These are phyloP conservation scores for Oeneis ivallda DNA, from an alignment of 2,888 invertebrate genomes.

Conservation along the genomic window DNA sequence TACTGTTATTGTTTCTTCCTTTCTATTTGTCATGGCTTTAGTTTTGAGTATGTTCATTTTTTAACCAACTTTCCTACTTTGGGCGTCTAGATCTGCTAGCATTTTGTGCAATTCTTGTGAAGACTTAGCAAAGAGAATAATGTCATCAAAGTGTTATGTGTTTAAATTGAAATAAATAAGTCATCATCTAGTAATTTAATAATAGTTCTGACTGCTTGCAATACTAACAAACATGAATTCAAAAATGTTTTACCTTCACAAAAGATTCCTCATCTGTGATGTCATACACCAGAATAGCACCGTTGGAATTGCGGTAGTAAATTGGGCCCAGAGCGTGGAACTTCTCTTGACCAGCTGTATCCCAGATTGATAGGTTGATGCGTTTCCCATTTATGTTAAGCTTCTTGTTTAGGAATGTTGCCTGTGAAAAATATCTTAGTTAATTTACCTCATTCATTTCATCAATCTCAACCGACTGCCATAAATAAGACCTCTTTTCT, in stretches of 20 bases:
- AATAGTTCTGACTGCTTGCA: neutral
- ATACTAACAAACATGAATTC: neutral
- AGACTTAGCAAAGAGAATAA: too few species aligned
- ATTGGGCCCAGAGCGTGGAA: slow-evolving; percentile 99
- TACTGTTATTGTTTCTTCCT: too few species aligned
- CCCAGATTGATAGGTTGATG: slow-evolving; percentile 97
- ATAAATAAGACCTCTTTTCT: too few species aligned
- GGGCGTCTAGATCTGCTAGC: too few species aligned
- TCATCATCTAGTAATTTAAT: too few species aligned
- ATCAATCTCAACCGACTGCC: neutral
- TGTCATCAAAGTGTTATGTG: too few species aligned
- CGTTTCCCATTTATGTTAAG: slow-evolving; percentile 93
- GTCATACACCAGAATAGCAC: slow-evolving; percentile 98
- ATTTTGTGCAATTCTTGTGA: too few species aligned
- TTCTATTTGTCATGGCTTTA: too few species aligned
- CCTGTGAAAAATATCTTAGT: slow-evolving; percentile 79
- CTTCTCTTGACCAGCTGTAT: slow-evolving; percentile 98
- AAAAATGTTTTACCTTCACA: slow-evolving; percentile 85
- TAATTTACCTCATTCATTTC: neutral
- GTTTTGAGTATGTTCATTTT: too few species aligned
- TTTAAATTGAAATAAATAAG: too few species aligned
- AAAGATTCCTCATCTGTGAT: slow-evolving; percentile 98
- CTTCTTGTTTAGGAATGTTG: slow-evolving; percentile 97
- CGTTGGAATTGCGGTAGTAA: slow-evolving; percentile 98
- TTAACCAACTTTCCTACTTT: too few species aligned